Conservation (phyloP, 2,113 vertebrate species). For the Amphiprion ocellaris region DNA sequence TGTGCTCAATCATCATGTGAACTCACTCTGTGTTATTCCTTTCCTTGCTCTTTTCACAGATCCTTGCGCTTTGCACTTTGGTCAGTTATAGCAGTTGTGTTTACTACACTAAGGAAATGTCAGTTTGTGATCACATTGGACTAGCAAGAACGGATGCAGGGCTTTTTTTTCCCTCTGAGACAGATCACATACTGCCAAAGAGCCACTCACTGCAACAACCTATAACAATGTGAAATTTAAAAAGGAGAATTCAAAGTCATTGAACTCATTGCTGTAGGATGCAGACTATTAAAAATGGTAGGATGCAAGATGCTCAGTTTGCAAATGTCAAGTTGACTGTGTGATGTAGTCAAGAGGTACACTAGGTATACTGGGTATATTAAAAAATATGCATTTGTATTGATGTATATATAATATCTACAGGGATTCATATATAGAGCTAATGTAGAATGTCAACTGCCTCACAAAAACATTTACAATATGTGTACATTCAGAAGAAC, state of each 20-base stretch:
- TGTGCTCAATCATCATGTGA: slow-evolving; percentile 5
- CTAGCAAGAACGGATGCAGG: not conserved
- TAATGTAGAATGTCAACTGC: too few species aligned
- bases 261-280: not conserved
- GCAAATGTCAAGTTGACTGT: too few species aligned
- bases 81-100: not conserved
- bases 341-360: too few species aligned
- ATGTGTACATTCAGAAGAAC: too few species aligned
- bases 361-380: too few species aligned
- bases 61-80: not conserved
- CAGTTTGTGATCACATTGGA: not conserved
- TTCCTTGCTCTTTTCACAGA: not conserved
- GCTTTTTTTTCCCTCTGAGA: not conserved
- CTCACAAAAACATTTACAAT: too few species aligned
- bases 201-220: not conserved
- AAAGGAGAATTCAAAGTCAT: not conserved
- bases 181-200: not conserved
- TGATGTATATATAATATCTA: too few species aligned
- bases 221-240: not conserved
- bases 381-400: too few species aligned
- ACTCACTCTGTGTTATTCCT: not conserved
- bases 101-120: not conserved
- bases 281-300: too few species aligned
- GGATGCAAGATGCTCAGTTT: too few species aligned
- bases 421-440: too few species aligned